These are phyloP conservation scores for Amblyraja radiata DNA, from an alignment of 2,797 vertebrate species.

Conservation along the genomic window DNA sequence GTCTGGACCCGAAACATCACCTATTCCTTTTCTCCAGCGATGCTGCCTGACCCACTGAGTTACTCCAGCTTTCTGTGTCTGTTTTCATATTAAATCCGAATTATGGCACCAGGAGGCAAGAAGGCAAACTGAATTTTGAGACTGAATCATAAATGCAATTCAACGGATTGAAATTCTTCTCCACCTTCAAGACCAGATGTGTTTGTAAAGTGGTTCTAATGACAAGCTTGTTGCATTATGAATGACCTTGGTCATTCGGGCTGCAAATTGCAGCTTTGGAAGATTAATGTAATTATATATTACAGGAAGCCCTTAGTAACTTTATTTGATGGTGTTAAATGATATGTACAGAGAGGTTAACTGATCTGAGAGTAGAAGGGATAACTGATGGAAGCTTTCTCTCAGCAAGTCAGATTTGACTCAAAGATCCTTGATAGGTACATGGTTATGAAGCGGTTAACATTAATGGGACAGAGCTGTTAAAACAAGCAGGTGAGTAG, in stretches of 20 bases:
- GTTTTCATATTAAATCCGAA: not conserved
- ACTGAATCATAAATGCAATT: not conserved
- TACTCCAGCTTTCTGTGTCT: too few species aligned
- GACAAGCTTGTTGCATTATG: not conserved
- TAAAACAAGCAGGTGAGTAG: not conserved
- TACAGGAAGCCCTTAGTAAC: not conserved
- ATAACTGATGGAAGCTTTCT: not conserved
- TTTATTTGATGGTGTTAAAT: not conserved
- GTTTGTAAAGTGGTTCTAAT: not conserved
- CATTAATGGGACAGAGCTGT: not conserved
- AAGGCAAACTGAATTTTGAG: not conserved
- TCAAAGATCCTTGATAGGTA: not conserved
- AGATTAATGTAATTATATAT: not conserved
- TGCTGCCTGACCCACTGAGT: too few species aligned
- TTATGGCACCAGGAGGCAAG: too few species aligned
- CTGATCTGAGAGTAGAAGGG: not conserved
- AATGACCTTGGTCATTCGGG: not conserved
- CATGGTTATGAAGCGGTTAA: not conserved
- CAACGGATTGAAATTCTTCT: not conserved
- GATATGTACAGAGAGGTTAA: not conserved
- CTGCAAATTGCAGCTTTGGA: not conserved
- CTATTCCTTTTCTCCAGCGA: too few species aligned
- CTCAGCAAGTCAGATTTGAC: not conserved
- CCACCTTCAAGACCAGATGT: not conserved
- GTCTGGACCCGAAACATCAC: too few species aligned